Percentiles rank a stretch among this genome's conserved stretches.
Conservation (phyloP, 2,888 invertebrate genomes). For the Platycheirus rosarum region DNA sequence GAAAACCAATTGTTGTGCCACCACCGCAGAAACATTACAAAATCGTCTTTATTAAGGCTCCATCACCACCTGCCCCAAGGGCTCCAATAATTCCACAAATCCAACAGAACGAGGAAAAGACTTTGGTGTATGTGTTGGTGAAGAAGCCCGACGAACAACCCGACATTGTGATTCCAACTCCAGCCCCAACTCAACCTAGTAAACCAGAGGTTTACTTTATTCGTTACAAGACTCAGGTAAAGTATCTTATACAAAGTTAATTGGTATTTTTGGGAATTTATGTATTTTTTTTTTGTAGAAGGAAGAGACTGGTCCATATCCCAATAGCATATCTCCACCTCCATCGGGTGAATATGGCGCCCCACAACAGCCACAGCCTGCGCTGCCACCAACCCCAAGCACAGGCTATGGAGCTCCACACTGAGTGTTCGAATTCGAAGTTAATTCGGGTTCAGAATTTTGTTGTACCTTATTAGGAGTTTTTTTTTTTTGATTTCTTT, state of each 20-base stretch:
- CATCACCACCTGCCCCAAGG: conserved; percentile 86
- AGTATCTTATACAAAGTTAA: not conserved
- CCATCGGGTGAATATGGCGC: conserved; percentile 81
- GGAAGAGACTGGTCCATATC: conserved; percentile 82
- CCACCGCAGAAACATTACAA: conserved; percentile 91
- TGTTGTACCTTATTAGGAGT: conserved; percentile 52
- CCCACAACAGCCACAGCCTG: conserved; percentile 78
- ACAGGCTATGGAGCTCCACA: conserved; percentile 81
- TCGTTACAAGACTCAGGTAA: conserved; percentile 88
- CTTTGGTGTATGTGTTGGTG: conserved; percentile 88
- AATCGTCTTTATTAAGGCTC: conserved; percentile 90
- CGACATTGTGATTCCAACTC: conserved; percentile 87
- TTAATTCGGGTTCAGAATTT: conserved; percentile 43
- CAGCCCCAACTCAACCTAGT: conserved; percentile 88
- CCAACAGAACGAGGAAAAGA: conserved; percentile 89
- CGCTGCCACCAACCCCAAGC: conserved; percentile 80
- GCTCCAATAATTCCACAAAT: conserved; percentile 85
- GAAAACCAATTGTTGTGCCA: conserved; percentile 84
- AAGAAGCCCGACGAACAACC: conserved; percentile 90
- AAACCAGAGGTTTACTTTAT: conserved; percentile 91
- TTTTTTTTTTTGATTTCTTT: conserved; percentile 47
- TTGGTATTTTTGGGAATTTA: not conserved
- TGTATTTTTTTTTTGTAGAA: conserved; percentile 75
- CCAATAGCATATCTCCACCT: conserved; percentile 81
- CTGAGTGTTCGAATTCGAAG: conserved; percentile 59